Evolutionary conservation across 2,888 invertebrate species (phyloP).

Genomic region (Heliconius ismenius): DNA sequence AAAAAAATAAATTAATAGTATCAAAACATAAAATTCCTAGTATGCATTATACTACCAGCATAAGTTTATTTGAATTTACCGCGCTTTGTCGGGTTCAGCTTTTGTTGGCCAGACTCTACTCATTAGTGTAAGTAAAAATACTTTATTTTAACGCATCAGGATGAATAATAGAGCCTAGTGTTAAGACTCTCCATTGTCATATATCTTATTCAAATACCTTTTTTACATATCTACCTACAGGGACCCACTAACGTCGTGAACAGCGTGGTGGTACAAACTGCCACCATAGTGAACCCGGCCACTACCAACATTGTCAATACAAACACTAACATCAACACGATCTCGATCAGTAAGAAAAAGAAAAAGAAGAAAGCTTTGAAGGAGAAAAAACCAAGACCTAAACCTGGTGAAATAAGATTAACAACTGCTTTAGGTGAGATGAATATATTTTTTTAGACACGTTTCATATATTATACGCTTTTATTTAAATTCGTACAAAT

Average conservation of each 20-base stretch:
- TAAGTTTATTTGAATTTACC: no score
- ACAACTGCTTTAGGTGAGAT: slow-evolving; percentile 84
- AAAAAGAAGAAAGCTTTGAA: slow-evolving; percentile 89
- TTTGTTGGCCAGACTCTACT: no score
- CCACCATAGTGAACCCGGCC: slow-evolving; percentile 72
- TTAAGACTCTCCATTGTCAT: background rate
- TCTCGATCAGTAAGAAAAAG: slow-evolving; percentile 85
- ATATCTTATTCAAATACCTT: background rate
- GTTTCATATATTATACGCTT: background rate
- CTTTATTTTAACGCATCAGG: no score
- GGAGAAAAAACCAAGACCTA: slow-evolving; percentile 91
- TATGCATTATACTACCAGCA: no score
- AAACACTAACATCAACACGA: slow-evolving; percentile 57
- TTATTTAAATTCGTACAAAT: no score
- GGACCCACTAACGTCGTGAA: slow-evolving; percentile 65
- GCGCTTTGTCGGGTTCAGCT: no score
- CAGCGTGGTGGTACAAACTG: slow-evolving; percentile 75
- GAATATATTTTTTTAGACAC: background rate
- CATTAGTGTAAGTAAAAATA: no score
- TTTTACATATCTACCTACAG: slow-evolving; percentile 47
- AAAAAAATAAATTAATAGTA: no score
- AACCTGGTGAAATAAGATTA: slow-evolving; percentile 91
- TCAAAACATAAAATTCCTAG: no score
- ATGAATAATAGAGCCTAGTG: background rate
- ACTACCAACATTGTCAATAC: slow-evolving; percentile 59